Conservation (phyloP, 1,140 invertebrate genomes). For the Chionoecetes opilio region DNA sequence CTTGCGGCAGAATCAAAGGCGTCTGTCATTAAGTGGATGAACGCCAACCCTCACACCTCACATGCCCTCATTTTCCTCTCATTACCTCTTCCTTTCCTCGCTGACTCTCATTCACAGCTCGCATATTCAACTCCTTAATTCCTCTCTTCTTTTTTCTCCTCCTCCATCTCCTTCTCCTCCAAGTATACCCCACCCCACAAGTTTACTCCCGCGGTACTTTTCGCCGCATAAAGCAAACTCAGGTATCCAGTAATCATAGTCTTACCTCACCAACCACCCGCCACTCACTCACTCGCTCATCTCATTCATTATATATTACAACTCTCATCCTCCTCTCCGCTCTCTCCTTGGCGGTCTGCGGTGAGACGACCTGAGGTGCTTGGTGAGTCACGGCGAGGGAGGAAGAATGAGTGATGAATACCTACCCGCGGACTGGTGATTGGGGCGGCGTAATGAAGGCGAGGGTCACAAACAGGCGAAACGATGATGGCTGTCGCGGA, state of each 20-base stretch:
- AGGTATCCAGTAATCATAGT: background rate
- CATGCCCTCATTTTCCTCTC: slow-evolving; percentile 40
- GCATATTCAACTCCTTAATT: background rate
- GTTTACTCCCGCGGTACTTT: background rate
- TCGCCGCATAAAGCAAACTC: background rate
- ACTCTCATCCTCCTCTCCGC: background rate
- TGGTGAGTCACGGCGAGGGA: slow-evolving; percentile 10
- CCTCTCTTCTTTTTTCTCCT: background rate
- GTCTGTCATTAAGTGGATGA: slow-evolving; percentile 49
- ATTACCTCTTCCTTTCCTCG: background rate
- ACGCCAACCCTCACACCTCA: slow-evolving; percentile 59
- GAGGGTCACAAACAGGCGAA: slow-evolving; percentile 57
- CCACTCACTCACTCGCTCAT: background rate
- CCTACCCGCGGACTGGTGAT: slow-evolving; percentile 50
- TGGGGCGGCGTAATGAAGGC: slow-evolving; percentile 64
- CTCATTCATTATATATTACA: slow-evolving; percentile 35
- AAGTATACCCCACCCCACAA: background rate
- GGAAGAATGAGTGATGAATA: slow-evolving; percentile 67
- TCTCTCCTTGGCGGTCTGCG: background rate
- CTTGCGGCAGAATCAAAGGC: slow-evolving; percentile 57
- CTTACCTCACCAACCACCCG: slow-evolving; percentile 25
- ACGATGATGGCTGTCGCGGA: slow-evolving; percentile 62
- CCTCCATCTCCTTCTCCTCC: background rate
- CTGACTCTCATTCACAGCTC: background rate
- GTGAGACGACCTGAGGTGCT: background rate